Percentiles rank a stretch among this genome's conserved stretches.
Conservation (phyloP, 2,113 vertebrate species). For the Albula glossodonta region DNA sequence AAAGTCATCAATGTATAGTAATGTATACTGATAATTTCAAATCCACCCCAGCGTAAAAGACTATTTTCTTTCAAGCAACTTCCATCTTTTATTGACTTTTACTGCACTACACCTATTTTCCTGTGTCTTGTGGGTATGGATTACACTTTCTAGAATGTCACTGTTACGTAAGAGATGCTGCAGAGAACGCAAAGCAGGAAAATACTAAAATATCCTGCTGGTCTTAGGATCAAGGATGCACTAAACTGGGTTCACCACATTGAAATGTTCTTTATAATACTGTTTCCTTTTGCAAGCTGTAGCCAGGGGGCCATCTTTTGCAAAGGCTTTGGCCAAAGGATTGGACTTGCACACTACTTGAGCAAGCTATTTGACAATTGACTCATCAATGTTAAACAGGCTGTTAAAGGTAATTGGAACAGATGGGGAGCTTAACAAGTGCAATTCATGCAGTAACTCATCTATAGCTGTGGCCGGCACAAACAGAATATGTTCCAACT, state of each 20-base stretch:
- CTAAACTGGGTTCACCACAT: slow-evolving; percentile 30
- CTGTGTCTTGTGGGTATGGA: not conserved
- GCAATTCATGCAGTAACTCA: slow-evolving; percentile 5
- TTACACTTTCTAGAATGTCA: not conserved
- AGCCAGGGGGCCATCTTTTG: slow-evolving; percentile 19
- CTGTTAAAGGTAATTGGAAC: not conserved
- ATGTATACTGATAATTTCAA: not conserved
- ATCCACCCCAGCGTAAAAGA: not conserved
- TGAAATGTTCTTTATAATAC: slow-evolving; percentile 24
- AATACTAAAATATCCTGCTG: slow-evolving; percentile 25
- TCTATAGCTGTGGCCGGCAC: not conserved
- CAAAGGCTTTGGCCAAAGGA: not conserved
- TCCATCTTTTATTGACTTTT: not conserved
- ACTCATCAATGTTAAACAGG: not conserved
- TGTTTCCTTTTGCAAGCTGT: slow-evolving; percentile 25
- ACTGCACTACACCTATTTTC: not conserved
- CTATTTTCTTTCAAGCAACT: not conserved
- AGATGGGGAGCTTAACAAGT: not conserved
- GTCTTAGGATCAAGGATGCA: slow-evolving; percentile 27
- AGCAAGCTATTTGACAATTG: not conserved
- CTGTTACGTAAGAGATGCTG: slow-evolving; percentile 8
- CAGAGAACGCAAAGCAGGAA: slow-evolving; percentile 22
- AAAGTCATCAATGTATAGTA: slow-evolving; percentile 36
- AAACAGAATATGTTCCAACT: not conserved
- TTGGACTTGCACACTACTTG: not conserved